Evolutionary conservation across 2,113 vertebrate species (phyloP), one percentile per base, ranked within the genome.

Genomic region (Lynx canadensis): DNA sequence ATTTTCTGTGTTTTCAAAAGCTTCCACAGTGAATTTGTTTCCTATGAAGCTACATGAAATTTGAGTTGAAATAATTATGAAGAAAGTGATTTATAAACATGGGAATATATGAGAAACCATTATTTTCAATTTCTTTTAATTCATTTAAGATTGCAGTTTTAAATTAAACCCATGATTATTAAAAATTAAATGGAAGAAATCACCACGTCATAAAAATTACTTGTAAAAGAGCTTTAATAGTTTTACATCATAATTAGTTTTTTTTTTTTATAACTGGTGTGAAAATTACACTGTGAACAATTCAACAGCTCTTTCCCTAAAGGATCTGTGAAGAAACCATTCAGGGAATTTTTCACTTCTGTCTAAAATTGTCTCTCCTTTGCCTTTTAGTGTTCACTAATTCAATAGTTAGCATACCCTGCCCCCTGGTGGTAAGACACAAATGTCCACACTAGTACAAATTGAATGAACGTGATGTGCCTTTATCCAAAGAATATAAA

Each of bases 371-470:
- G 33, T 36, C n/a, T 79, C 63, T 50, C 66, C 33, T 31, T 1
- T 31, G 89, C 60, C 4, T 91, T 31, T 57, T 45, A 48, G 27
- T 1, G 0, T 15, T 6, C 23, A 52, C 21, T 36, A n/a, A 27
- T 82, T 71, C 96, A 98, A 83, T 14, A 93, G 76, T 84, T 79
- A 82, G 95, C 65, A 94, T 88, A 50, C 74, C 91, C 95, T 98
- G 98, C 98, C 98, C 98, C 97, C 99, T 83, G 33, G 97, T 98
- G 98, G 98, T 96, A 11, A 78, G 4, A 9, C 1, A 0, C 10
- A 66, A 84, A 95, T 80, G 11, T 29, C 15, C 52, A 82, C 36
- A 27, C 60, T 69, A 16, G 3, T 38, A 25, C 73, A 94, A 85
- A 93, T 48, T 41, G 29, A 89, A 85, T 31, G 12, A 78, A 81